Evolutionary conservation across 2,113 vertebrate genomes (phyloP), one percentile per base, ranked within the genome.

Genomic region (Fregata magnificens): DNA sequence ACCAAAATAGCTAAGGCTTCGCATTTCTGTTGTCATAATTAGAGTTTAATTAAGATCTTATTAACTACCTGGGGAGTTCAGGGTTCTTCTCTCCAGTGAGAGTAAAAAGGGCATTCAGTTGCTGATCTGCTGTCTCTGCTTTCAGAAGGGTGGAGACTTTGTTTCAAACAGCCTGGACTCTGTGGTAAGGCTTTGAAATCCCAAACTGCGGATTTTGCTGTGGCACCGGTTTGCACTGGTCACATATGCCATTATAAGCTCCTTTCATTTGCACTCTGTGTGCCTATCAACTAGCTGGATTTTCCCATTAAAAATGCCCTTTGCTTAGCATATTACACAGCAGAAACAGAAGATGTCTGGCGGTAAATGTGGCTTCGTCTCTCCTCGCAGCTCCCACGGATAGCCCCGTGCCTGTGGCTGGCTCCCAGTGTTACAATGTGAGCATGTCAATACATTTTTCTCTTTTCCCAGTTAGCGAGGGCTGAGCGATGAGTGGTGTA

Each of bases 401-500:
- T 0, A 1, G 12, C 19, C 40, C 18, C 11, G 65, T 83, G 26
- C 16, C 9, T 22, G 16, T 40, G 53, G 13, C 42, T 82, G 28
- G 29, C 52, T 86, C 18, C 55, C 15, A 11, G 17, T 13, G 25
- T n/a, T 65, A 28, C 8, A n/a, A 2, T 10, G 5, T 31, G 19
- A 81, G 36, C 19, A 5, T 44, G 59, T 13, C 16, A 47, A 6
- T 24, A 40, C 5, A 1, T 20, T 65, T 76, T 20, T 5, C 16
- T 62, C n/a, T 95, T 69, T 26, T 25, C 13, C 16, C 4, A 9
- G 24, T 52, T 65, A 45, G n/a, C 1, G 5, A 44, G 59, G 9
- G 7, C 10, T 40, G 19, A 31, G 13, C 1, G 0, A 1, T 13
- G 15, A 58, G 16, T 32, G 45, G 13, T 24, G 2, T 52, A 12